phyloP scores from a whole-genome alignment of 2,113 vertebrate genomes.

The Miniopterus natalensis region DNA sequence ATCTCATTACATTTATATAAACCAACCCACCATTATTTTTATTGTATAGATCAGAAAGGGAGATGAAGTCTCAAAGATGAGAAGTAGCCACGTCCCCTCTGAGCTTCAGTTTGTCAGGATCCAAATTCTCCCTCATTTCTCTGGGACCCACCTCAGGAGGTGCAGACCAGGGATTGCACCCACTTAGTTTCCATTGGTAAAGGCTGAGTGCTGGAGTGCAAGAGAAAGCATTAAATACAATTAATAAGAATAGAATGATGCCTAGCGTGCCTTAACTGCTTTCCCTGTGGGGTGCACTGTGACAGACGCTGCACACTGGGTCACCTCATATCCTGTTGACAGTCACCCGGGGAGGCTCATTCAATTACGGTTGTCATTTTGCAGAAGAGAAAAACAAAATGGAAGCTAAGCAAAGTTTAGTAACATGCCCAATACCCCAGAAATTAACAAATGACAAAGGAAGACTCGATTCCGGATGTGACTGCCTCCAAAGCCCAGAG shows the following conservation, averaged over 20 bases:
- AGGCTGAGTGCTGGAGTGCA: background rate
- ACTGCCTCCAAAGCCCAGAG: background rate
- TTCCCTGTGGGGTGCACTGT: fast-evolving
- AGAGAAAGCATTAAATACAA: background rate
- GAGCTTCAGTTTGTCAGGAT: background rate
- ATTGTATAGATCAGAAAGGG: background rate
- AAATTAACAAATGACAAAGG: background rate
- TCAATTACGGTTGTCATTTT: background rate
- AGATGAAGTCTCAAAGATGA: background rate
- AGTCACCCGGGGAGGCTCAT: fast-evolving
- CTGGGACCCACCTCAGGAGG: background rate
- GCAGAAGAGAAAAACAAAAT: background rate
- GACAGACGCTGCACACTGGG: fast-evolving
- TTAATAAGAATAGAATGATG: background rate
- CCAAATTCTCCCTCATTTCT: background rate
- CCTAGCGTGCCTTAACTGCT: too few relatives aligned
- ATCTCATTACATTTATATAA: background rate
- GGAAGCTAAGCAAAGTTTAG: background rate
- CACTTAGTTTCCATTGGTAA: background rate
- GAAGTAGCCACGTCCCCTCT: too few relatives aligned
- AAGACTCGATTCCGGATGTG: background rate
- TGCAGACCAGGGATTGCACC: background rate
- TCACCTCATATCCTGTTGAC: fast-evolving
- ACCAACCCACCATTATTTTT: background rate
- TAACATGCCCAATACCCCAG: background rate